Base-by-base conservation (phyloP, 2,797 vertebrate genomes). In the Synaphobranchus kaupii region DNA sequence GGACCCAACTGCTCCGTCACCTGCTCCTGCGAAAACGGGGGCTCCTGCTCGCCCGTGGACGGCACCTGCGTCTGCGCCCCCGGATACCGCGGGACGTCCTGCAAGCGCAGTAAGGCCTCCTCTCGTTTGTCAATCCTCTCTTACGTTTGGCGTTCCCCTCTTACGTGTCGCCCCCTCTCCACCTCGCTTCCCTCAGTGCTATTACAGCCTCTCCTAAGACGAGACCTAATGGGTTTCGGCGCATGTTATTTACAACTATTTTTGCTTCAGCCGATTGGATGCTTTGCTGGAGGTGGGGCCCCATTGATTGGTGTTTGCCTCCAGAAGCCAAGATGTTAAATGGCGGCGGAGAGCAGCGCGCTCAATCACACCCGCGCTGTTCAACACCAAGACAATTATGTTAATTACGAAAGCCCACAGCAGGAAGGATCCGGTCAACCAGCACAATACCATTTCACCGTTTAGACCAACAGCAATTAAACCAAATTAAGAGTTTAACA, bases 1-100 rank as follows among this genome's bases (percentile, higher is more conserved):
- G 99, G 99, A 78, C 97, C 97, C 88, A 99, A 99, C 96, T 99
- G 99, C 94, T 99, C 99, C 1, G 94, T 98, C 94, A 96, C 97
- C 93, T 99, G 99, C 91, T 98, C 95, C 93, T 99, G 98, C 58
- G 98, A 99, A 93, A 99, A 99, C 0, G 98, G 98, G 0, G 99
- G 98, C 0, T 99, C 98, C 90, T 99, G 99, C 92, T 98, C 98
- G 52, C 97, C 98, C 0, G 97, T 98, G 92, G 98, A 99, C 0
- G 99, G 99, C 2, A 96, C 97, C 86, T 99, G 99, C 83, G 97
- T 98, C 87, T 99, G 99, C 6, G 97, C 98, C 5, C 98, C 98
- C 0, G 98, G 99, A 88, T 99, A 96, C 95, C 96, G 98, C 87
- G 98, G 98, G 89, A 97, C 98, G 80, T 93, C 97, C 90, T 99